Percentiles rank a stretch among this genome's conserved stretches.
phyloP scores from a whole-genome alignment of 1,140 invertebrate species.

The Drosophila albomicans region DNA sequence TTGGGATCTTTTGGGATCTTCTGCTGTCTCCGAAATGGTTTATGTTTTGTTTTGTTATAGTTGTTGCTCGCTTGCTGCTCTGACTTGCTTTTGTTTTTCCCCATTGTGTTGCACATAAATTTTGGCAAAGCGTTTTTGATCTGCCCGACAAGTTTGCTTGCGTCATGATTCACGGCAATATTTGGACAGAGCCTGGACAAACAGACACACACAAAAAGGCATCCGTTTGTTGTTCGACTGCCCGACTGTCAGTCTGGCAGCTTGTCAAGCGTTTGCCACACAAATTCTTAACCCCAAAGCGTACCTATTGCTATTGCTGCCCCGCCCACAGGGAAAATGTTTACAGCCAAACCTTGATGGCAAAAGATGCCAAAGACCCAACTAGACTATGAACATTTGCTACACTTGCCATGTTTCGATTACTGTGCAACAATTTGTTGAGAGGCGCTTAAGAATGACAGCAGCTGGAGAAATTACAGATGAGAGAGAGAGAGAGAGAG shows the following conservation, averaged over 20 bases:
- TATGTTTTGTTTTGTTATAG: constrained; percentile 35
- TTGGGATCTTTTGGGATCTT: constrained; percentile 10
- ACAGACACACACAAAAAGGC: constrained; percentile 31
- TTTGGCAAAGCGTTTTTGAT: constrained; percentile 45
- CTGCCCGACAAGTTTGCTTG: constrained; percentile 45
- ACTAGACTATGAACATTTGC: not conserved
- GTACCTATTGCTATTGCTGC: constrained; percentile 1
- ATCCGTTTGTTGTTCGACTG: not conserved
- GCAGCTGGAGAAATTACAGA: not conserved
- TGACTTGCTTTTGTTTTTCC: constrained; percentile 16
- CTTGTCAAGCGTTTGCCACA: constrained; percentile 39
- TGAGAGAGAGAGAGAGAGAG: not conserved
- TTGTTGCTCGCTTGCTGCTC: constrained; percentile 4
- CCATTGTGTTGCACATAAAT: constrained; percentile 47
- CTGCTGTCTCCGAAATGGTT: constrained; percentile 33
- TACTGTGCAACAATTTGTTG: constrained; percentile 64
- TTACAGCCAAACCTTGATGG: constrained; percentile 65
- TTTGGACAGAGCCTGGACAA: constrained; percentile 56
- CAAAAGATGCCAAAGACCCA: constrained; percentile 8
- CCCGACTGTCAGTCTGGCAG: not conserved
- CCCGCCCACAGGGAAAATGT: constrained; percentile 39
- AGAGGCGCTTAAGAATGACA: constrained; percentile 41
- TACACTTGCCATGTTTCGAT: constrained; percentile 55
- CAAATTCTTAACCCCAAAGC: constrained; percentile 23
- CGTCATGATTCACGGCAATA: constrained; percentile 46